Evolutionary conservation across 2,797 vertebrate genomes (phyloP), one percentile per base, ranked within the genome.

Genomic region (Pipistrellus kuhlii): DNA sequence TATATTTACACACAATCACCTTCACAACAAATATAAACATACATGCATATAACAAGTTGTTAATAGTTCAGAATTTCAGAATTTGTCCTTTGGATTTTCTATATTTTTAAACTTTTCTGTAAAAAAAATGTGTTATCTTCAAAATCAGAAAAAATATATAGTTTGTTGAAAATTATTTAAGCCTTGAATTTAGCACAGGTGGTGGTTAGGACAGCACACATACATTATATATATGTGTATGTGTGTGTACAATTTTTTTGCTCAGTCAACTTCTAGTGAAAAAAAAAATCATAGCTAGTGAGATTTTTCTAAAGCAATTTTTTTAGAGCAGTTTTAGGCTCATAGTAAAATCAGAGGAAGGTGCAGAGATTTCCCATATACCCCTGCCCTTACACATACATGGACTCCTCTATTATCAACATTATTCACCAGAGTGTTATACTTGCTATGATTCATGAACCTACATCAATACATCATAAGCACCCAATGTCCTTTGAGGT

Each of bases 71-170:
- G 84, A 91, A 38, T 69, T 78, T 83, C 91, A 75, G 46, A 35
- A 69, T 71, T 80, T 94, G 30, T 62, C 55, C n/a, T 73, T 86
- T 91, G 75, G 8, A 25, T 93, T 96, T 57, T 80, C 25, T 84
- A 25, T 84, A 23, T 32, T 89, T 91, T 93, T 73, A 44, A 93
- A 55, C 46, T 73, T 94, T 92, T 35, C 48, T 82, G 32, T 25
- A 83, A 78, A 91, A 48, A 25, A 25, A 75, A 69, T 17, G 12
- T n/a, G 9, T 73, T 78, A 73, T 55, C 27, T 91, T 78, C 75
- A 25, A 85, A 93, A 77, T 81, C 44, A 46, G 53, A 23, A n/a
- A 35, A 55, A 32, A n/a, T 15, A 38, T 55, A 27, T 12, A 44
- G 9, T 62, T 88, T 35, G 2, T 66, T 91, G 18, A 53, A 92